phyloP scores from a whole-genome alignment of 2,888 invertebrate genomes.

The Nomada ferruginata region DNA sequence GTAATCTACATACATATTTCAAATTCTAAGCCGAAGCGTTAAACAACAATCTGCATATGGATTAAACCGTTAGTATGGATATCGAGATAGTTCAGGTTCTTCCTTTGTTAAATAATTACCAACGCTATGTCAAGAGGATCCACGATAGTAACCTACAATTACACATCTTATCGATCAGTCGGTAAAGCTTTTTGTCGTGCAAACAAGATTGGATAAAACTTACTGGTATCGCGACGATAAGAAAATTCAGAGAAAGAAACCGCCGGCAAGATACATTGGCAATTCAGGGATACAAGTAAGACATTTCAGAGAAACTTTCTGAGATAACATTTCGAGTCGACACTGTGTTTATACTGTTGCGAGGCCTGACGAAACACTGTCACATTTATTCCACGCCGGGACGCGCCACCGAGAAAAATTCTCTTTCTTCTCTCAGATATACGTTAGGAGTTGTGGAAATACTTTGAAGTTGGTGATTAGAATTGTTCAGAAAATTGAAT shows the following conservation, averaged over 20 bases:
- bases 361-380: conserved; percentile 6
- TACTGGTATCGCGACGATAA: background rate
- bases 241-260: background rate
- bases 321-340: conserved; percentile 12
- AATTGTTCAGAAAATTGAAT: too few relatives aligned
- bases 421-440: background rate
- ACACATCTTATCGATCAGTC: background rate
- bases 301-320: conserved; percentile 20
- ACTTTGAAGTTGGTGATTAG: too few relatives aligned
- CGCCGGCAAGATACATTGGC: background rate
- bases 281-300: background rate
- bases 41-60: conserved; percentile 56
- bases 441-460: too few relatives aligned
- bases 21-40: conserved; percentile 28
- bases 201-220: background rate
- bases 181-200: background rate
- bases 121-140: too few relatives aligned
- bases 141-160: background rate
- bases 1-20: conserved; percentile 51
- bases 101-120: conserved; percentile 38
- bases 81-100: background rate
- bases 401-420: background rate
- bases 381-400: background rate
- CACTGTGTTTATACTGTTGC: background rate
- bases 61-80: conserved; percentile 32